These are phyloP conservation scores for Chaetorhynchus papuensis DNA, from an alignment of 2,113 vertebrate genomes.

Conservation along the genomic window DNA sequence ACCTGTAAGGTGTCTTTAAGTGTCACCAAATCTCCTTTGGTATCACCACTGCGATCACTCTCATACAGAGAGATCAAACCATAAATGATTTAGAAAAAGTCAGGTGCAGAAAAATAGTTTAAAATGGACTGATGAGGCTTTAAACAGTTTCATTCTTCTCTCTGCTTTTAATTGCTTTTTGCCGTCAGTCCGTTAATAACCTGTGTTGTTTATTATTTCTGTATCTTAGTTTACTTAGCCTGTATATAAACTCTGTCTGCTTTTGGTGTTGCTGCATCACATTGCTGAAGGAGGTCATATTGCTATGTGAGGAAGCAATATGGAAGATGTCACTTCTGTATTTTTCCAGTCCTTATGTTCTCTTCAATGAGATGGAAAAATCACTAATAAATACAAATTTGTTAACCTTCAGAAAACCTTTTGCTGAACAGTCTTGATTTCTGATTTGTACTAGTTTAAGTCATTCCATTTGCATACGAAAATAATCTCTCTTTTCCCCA, in stretches of 20 bases:
- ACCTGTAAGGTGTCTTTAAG: neutral
- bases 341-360: neutral
- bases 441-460: conserved; percentile 35
- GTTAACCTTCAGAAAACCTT: conserved; percentile 31
- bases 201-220: neutral
- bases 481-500: conserved; percentile 43
- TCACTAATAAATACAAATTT: conserved; percentile 43
- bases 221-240: neutral
- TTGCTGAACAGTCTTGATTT: neutral
- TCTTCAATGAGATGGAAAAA: neutral
- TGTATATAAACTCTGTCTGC: neutral
- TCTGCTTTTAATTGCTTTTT: neutral
- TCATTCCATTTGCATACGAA: conserved; percentile 50
- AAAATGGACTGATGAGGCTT: neutral
- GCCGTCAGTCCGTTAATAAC: neutral
- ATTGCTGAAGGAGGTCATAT: neutral
- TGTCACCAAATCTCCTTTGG: neutral
- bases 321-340: neutral
- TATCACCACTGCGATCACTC: neutral
- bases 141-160: neutral
- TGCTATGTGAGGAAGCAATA: neutral
- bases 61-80: neutral
- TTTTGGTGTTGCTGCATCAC: neutral
- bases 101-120: neutral
- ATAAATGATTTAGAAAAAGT: neutral